A percentile compares a stretch with the other conserved stretches of the same genome.
phyloP scores from a whole-genome alignment of 2,797 vertebrate species.

The Gorsachius magnificus region DNA sequence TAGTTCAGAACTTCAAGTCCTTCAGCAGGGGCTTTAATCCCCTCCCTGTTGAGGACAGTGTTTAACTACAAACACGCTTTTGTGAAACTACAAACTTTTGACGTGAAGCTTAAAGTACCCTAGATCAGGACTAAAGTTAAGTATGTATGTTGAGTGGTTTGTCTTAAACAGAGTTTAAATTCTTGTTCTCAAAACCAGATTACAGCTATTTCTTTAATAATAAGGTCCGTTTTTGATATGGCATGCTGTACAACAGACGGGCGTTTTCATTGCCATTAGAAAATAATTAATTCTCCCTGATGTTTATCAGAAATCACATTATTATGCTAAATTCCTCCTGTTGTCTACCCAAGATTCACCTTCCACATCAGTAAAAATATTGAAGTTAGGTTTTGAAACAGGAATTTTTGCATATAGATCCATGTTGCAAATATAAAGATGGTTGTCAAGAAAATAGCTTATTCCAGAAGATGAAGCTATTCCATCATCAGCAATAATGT shows the following conservation, averaged over 20 bases:
- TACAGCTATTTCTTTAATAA: not conserved
- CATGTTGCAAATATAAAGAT: slow-evolving; percentile 10
- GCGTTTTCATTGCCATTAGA: not conserved
- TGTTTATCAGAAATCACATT: not conserved
- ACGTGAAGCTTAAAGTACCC: not conserved
- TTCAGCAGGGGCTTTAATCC: not conserved
- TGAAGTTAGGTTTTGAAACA: not conserved
- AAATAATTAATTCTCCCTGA: not conserved
- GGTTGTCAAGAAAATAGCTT: slow-evolving; percentile 15
- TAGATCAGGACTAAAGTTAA: not conserved
- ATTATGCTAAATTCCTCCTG: not conserved
- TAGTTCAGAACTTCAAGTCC: not conserved
- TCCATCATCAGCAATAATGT: slow-evolving; percentile 64
- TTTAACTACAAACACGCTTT: not conserved
- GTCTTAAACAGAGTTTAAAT: not conserved
- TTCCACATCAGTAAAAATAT: not conserved
- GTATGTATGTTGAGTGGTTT: not conserved
- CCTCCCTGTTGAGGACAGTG: not conserved
- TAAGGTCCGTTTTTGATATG: not conserved
- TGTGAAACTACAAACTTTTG: not conserved
- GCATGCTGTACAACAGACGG: not conserved
- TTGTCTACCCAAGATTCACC: not conserved
- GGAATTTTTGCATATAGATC: not conserved
- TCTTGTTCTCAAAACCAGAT: not conserved
- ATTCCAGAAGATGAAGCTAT: slow-evolving; percentile 73